phyloP scores from a whole-genome alignment of 2,888 invertebrate genomes.

The Myathropa florea region DNA sequence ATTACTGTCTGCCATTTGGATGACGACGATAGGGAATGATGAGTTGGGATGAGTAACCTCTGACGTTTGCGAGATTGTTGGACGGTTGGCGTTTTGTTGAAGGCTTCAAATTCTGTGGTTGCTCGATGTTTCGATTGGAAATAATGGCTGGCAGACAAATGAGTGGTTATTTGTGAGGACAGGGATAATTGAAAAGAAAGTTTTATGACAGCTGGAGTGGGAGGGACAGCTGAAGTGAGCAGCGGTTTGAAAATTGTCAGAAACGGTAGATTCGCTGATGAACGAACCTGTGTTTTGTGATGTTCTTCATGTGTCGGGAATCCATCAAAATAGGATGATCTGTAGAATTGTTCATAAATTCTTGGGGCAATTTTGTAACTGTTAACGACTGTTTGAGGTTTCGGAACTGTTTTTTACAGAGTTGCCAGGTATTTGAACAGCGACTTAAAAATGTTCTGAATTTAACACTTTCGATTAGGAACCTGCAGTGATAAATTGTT shows the following conservation, averaged over 20 bases:
- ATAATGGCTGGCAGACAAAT: constrained; percentile 28
- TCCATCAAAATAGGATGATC: no score
- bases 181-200: constrained; percentile 25
- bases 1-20: constrained; percentile 60
- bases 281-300: no score
- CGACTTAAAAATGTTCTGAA: no score
- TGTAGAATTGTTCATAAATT: no score
- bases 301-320: no score
- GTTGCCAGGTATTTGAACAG: no score
- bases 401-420: no score
- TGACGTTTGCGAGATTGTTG: constrained; percentile 25
- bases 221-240: background rate
- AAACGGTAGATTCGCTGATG: background rate
- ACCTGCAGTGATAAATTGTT: no score
- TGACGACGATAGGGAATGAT: constrained; percentile 45
- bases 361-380: no score
- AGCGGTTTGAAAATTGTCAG: background rate
- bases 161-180: constrained; percentile 19
- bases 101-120: constrained; percentile 29
- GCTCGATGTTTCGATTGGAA: background rate
- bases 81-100: constrained; percentile 7
- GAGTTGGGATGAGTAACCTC: constrained; percentile 49
- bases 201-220: background rate
- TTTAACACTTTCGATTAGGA: no score
- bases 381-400: no score